A percentile compares a stretch with the other conserved stretches of the same genome.
Conservation (phyloP, 1,140 invertebrate genomes). For the Macrostomum lignano region DNA sequence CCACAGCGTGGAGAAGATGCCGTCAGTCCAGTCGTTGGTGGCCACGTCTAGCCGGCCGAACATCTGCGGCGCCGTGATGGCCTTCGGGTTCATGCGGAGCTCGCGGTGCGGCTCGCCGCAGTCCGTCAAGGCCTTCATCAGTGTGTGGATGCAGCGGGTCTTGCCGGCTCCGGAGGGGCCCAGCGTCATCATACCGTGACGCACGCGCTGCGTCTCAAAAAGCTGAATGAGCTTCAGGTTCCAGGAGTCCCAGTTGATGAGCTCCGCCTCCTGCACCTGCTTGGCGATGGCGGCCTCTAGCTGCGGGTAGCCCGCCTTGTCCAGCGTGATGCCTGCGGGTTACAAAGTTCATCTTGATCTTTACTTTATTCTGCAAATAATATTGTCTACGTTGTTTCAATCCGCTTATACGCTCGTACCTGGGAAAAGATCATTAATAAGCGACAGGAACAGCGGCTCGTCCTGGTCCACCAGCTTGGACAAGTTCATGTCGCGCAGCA, state of each 20-base stretch:
- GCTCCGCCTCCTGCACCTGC: conserved; percentile 28
- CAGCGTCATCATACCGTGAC: conserved; percentile 84
- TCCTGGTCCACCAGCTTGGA: conserved; percentile 69
- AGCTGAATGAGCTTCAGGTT: conserved; percentile 53
- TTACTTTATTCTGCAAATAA: no score
- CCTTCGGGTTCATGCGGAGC: conserved; percentile 92
- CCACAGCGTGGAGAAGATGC: conserved; percentile 83
- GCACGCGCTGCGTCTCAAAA: conserved; percentile 71
- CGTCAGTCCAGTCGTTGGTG: conserved; percentile 91
- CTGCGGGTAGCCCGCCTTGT: conserved; percentile 63
- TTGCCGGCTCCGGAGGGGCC: conserved; percentile 77
- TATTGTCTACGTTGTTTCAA: no score
- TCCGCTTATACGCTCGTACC: no score
- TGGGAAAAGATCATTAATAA: conserved; percentile 65
- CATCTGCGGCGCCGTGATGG: conserved; percentile 84
- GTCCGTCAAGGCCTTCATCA: conserved; percentile 67
- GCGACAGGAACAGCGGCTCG: conserved; percentile 61
- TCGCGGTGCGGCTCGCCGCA: conserved; percentile 56
- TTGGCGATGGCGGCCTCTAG: conserved; percentile 25
- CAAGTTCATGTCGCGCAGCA: conserved; percentile 67
- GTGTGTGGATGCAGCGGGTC: conserved; percentile 61
- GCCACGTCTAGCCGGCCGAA: conserved; percentile 75
- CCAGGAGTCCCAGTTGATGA: conserved; percentile 75
- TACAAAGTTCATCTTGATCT: no score
- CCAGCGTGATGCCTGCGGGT: conserved; percentile 59